These are phyloP conservation scores for Operophtera brumata DNA, from an alignment of 2,888 invertebrate species.

Conservation along the genomic window DNA sequence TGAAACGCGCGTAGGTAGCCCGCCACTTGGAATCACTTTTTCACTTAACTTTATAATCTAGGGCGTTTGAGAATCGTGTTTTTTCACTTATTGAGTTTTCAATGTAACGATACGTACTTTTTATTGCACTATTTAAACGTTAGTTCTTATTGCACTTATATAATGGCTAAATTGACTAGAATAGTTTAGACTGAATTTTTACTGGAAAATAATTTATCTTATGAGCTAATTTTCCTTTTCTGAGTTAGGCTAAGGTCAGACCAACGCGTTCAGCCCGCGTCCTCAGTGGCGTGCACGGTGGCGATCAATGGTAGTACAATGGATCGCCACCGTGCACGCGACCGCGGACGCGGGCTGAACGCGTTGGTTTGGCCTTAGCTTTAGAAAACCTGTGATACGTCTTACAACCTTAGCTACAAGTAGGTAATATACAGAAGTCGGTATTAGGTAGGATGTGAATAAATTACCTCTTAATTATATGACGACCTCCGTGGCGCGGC, in stretches of 20 bases:
- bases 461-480: too few species aligned
- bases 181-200: constrained; percentile 34
- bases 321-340: too few species aligned
- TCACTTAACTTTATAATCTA: background rate
- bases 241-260: too few species aligned
- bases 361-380: too few species aligned
- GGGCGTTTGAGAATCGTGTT: background rate
- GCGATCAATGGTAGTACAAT: too few species aligned
- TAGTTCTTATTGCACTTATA: constrained; percentile 16
- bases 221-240: background rate
- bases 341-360: too few species aligned
- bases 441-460: background rate
- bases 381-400: constrained; percentile 12
- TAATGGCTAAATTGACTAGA: constrained; percentile 42
- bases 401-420: background rate
- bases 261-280: too few species aligned
- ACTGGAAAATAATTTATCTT: constrained; percentile 15
- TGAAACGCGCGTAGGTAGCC: constrained; percentile 38
- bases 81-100: constrained; percentile 10
- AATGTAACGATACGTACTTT: background rate
- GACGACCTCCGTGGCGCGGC: too few species aligned
- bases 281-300: too few species aligned
- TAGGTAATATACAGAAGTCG: background rate
- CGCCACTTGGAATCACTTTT: constrained; percentile 33
- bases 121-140: background rate